A percentile compares a stretch with the other conserved stretches of the same genome.
Conservation (phyloP, 37 sponge, comb jelly and placozoan species). For the Ianthella basta region DNA sequence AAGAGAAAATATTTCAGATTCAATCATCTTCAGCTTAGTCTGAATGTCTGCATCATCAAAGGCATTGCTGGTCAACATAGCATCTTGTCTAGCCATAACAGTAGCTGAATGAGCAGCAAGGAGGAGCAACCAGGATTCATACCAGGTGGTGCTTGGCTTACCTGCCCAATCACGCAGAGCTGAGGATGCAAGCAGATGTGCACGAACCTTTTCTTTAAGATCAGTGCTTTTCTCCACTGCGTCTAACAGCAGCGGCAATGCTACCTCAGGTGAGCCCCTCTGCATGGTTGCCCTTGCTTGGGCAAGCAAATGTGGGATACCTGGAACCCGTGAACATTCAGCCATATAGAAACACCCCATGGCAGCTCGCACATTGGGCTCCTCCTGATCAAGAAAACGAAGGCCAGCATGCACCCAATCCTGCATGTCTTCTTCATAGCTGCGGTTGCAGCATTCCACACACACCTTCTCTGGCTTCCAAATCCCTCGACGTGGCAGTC, state of each 20-base stretch:
- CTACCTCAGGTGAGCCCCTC: constrained; percentile 1
- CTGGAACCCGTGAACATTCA: constrained; percentile 7
- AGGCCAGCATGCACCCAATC: neutral
- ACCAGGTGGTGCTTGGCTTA: neutral
- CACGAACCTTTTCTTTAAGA: neutral
- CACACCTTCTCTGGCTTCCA: neutral
- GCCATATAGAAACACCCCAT: constrained; percentile 4
- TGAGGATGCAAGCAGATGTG: neutral
- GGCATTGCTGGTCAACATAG: neutral
- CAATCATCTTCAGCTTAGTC: neutral
- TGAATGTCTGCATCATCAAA: neutral
- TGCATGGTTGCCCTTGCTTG: neutral
- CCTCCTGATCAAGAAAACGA: neutral
- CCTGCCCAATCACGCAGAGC: neutral
- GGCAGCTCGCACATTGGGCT: constrained; percentile 7
- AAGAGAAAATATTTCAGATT: neutral
- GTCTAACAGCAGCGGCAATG: neutral
- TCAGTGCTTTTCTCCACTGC: neutral
- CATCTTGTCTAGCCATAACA: neutral
- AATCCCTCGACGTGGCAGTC: neutral
- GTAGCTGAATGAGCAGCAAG: neutral
- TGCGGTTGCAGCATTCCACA: neutral
- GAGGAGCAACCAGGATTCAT: neutral
- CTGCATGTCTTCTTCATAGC: constrained; percentile 1
- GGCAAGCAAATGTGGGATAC: neutral